Base-by-base conservation (phyloP, 64 coral and sea anemone genomes). In the Hydrozoanthus tunicans region DNA sequence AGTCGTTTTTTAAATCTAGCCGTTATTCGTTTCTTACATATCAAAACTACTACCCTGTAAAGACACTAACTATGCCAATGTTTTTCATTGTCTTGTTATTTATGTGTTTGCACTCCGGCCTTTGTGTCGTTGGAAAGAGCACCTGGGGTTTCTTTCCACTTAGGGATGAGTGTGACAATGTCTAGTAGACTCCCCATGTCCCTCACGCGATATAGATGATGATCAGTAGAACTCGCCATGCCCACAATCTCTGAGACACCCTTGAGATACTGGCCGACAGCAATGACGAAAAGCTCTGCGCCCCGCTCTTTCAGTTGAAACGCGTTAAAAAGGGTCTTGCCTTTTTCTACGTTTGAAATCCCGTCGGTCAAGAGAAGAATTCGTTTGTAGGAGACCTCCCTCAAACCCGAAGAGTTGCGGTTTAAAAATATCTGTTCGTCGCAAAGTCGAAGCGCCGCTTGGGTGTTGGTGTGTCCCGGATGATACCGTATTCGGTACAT, bases 191-290 rank as follows among this genome's bases (percentile, higher is more conserved):
- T n/a, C 14, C 53, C 51, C 53, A 72, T 86, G 24, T 58, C 51
- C 58, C 51, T 57, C 65, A 86, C 83, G 9, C 83, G 83, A 67
- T 72, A 86, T 9, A 86, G 51, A 86, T 86, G 83, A 23, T 72
- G 14, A 26, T 71, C 66, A 6, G 65, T 72, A 0, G 83, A 72
- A 52, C 65, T 72, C 6, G 83, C 83, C 83, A 86, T 71, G 3
- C 83, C 53, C 2, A 72, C 54, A 13, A 86, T 71, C 66, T 86
- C 83, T 10, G 51, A 56, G 15, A 86, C 72, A 6, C 83, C 83
- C 11, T 13, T 57, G 51, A 72, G 10, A 51, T 86, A 86, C 12
- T 58, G 23, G 17, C 83, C 83, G 11, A 86, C 83, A n/a, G 53
- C 83, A 23, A 86, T 58, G 53, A 86, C 83, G 32, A 86, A 86